Percentiles rank a stretch among this genome's conserved stretches.
Conservation (phyloP, 2,797 vertebrate genomes). For the Leptatherina wallacei region DNA sequence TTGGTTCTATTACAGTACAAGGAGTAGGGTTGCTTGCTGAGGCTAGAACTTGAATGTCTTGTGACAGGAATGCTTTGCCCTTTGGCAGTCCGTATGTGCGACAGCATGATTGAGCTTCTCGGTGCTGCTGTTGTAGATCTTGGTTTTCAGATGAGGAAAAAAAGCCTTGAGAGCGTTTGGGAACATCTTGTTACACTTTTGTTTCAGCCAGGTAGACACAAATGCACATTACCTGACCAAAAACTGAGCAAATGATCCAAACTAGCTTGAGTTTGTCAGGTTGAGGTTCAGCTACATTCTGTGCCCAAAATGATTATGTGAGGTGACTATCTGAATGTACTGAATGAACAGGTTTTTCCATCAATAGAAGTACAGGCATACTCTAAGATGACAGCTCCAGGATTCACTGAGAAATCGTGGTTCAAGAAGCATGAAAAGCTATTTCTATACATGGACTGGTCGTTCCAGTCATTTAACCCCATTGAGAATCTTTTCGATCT, state of each 20-base stretch:
- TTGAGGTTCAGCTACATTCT: neutral
- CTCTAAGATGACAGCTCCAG: neutral
- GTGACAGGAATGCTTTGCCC: constrained; percentile 72
- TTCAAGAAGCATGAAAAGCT: neutral
- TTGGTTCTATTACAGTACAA: constrained; percentile 51
- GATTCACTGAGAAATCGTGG: neutral
- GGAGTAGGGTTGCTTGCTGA: constrained; percentile 64
- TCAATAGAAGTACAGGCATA: neutral
- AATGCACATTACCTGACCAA: neutral
- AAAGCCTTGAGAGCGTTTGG: constrained; percentile 36
- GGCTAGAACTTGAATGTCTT: constrained; percentile 66
- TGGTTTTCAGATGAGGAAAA: constrained; percentile 32
- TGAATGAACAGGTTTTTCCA: neutral
- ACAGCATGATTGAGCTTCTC: constrained; percentile 50
- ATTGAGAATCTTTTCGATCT: neutral
- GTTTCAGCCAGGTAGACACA: constrained; percentile 6
- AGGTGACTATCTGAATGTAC: neutral
- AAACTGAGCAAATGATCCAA: neutral
- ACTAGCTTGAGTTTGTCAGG: neutral
- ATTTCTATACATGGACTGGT: neutral
- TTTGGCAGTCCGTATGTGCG: constrained; percentile 62
- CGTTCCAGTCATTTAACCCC: neutral
- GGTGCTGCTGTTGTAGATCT: constrained; percentile 26
- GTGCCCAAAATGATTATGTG: neutral
- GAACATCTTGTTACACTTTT: constrained; percentile 36